These are phyloP conservation scores for Arctopsyche grandis DNA, from an alignment of 1,140 invertebrate genomes.

Conservation along the genomic window DNA sequence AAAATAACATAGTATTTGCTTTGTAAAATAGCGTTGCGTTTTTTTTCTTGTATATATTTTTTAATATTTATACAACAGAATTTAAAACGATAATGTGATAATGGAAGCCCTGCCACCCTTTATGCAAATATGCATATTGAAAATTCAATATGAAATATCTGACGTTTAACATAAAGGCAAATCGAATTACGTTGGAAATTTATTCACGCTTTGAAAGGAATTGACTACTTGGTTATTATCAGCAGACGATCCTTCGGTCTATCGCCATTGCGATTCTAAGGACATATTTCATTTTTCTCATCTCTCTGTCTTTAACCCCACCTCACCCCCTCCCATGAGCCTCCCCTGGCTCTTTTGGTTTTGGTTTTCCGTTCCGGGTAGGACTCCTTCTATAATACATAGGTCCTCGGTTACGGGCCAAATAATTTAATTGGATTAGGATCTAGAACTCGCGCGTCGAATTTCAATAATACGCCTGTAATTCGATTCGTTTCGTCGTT, in stretches of 20 bases:
- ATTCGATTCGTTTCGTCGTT: slow-evolving; percentile 4
- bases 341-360: too few species aligned
- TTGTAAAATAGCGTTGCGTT: too few species aligned
- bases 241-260: slow-evolving; percentile 1
- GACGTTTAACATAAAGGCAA: too few species aligned
- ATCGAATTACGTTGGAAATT: too few species aligned
- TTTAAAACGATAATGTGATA: too few species aligned
- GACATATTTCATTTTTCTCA: slow-evolving; percentile 15
- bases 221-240: slow-evolving; percentile 16
- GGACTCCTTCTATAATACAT: background rate
- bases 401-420: background rate
- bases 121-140: too few species aligned
- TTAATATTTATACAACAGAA: too few species aligned
- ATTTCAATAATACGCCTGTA: slow-evolving; percentile 25
- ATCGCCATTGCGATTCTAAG: background rate
- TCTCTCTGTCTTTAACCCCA: background rate
- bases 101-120: too few species aligned
- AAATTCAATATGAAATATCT: too few species aligned
- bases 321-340: background rate
- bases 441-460: slow-evolving; percentile 20
- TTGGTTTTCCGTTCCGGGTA: background rate
- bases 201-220: background rate
- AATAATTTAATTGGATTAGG: slow-evolving; percentile 31
- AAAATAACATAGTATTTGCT: too few species aligned
- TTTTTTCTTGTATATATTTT: too few species aligned